phyloP scores from a whole-genome alignment of 2,888 invertebrate genomes.

The Ornithoptera priamus region DNA sequence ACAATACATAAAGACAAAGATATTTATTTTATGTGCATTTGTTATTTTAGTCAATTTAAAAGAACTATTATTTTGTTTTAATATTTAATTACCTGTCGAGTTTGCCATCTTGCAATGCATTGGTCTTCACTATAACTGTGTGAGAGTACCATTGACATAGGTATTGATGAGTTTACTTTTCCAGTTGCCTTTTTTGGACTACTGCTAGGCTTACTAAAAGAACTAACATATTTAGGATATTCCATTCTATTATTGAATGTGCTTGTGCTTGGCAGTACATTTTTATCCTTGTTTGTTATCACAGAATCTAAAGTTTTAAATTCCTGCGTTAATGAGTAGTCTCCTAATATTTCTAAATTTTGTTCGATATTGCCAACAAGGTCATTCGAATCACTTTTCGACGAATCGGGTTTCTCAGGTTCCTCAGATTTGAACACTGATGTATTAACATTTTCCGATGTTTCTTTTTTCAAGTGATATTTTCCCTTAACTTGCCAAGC shows the following conservation, averaged over 20 bases:
- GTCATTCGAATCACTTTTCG: slow-evolving; percentile 43
- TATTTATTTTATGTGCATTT: background rate
- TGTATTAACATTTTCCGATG: slow-evolving; percentile 40
- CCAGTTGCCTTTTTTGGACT: slow-evolving; percentile 37
- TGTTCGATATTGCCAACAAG: slow-evolving; percentile 55
- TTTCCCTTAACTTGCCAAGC: slow-evolving; percentile 85
- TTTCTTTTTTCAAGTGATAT: slow-evolving; percentile 79
- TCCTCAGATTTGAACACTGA: slow-evolving; percentile 36
- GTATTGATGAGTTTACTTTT: slow-evolving; percentile 38
- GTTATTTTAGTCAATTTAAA: background rate
- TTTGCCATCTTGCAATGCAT: slow-evolving; percentile 81
- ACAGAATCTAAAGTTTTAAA: slow-evolving; percentile 58
- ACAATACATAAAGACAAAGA: background rate
- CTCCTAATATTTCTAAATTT: slow-evolving; percentile 63
- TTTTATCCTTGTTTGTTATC: slow-evolving; percentile 49
- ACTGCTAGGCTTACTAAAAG: slow-evolving; percentile 42
- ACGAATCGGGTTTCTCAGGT: slow-evolving; percentile 40
- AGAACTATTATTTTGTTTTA: background rate
- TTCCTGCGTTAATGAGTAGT: slow-evolving; percentile 64
- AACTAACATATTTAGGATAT: slow-evolving; percentile 60
- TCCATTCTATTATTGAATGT: slow-evolving; percentile 46
- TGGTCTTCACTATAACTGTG: slow-evolving; percentile 58
- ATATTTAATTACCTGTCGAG: slow-evolving; percentile 73
- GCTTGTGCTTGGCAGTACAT: slow-evolving; percentile 49
- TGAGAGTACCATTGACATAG: slow-evolving; percentile 50